A percentile compares a stretch with the other conserved stretches of the same genome.
Conservation (phyloP, 1,140 invertebrate genomes). For the Hirudo medicinalis region DNA sequence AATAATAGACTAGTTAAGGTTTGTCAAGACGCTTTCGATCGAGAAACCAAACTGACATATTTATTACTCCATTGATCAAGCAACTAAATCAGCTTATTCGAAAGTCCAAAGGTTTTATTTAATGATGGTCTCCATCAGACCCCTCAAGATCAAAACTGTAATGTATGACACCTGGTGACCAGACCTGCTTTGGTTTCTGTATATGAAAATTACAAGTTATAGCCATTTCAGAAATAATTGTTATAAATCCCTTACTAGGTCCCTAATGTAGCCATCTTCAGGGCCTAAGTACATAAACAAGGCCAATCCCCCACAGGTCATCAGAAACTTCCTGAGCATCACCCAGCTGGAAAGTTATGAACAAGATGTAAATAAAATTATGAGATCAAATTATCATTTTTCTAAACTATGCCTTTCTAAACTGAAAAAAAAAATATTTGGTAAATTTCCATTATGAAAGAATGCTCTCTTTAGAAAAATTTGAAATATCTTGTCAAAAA, state of each 20-base stretch:
- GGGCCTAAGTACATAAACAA: neutral
- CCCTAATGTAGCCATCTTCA: neutral
- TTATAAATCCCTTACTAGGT: neutral
- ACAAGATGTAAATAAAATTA: neutral
- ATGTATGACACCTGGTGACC: neutral
- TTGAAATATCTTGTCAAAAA: no score
- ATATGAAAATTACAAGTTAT: neutral
- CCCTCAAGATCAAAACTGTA: slow-evolving; percentile 6
- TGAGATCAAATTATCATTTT: neutral
- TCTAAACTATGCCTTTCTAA: neutral
- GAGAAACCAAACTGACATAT: no score
- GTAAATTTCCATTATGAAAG: no score
- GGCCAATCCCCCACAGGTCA: neutral
- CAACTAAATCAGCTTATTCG: neutral
- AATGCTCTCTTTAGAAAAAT: no score
- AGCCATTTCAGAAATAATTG: neutral
- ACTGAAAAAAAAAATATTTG: neutral
- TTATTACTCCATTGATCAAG: no score
- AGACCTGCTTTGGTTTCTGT: slow-evolving; percentile 11
- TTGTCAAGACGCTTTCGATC: no score
- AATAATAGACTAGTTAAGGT: no score
- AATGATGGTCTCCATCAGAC: neutral
- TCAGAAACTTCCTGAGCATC: no score
- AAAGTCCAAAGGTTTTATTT: neutral
- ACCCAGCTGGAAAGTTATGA: no score